Percentiles rank a stretch among this genome's conserved stretches.
These are phyloP conservation scores for Mionectes macconnelli DNA, from an alignment of 2,113 vertebrate genomes.

Conservation along the genomic window DNA sequence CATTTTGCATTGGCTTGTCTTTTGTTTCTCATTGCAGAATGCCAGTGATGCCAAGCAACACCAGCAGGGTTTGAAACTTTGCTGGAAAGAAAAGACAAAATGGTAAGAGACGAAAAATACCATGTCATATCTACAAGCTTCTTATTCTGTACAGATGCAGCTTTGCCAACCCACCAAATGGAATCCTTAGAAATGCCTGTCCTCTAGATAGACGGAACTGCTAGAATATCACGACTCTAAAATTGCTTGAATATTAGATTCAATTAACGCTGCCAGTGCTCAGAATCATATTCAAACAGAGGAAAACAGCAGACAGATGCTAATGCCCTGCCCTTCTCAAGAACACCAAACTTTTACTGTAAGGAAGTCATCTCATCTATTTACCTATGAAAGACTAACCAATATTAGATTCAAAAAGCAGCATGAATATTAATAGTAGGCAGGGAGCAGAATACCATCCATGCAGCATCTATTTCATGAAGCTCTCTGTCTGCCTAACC, in stretches of 20 bases:
- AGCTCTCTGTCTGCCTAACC: not conserved
- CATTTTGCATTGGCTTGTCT: not conserved
- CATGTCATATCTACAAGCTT: not conserved
- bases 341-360: not conserved
- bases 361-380: not conserved
- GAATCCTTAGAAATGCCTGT: not conserved
- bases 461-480: not conserved
- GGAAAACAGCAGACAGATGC: not conserved
- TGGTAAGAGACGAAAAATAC: not conserved
- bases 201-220: not conserved
- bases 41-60: not conserved
- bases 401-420: not conserved
- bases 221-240: not conserved
- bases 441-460: not conserved
- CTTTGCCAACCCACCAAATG: not conserved
- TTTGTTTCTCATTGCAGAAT: not conserved
- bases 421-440: not conserved
- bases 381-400: not conserved
- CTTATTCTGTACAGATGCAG: not conserved
- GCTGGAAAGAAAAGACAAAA: not conserved
- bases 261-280: not conserved
- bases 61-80: not conserved
- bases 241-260: slow-evolving; percentile 9
- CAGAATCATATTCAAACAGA: not conserved
- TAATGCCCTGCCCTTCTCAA: not conserved